Evolutionary conservation across 2,888 invertebrate genomes (phyloP).

Genomic region (Perdita meconis): DNA sequence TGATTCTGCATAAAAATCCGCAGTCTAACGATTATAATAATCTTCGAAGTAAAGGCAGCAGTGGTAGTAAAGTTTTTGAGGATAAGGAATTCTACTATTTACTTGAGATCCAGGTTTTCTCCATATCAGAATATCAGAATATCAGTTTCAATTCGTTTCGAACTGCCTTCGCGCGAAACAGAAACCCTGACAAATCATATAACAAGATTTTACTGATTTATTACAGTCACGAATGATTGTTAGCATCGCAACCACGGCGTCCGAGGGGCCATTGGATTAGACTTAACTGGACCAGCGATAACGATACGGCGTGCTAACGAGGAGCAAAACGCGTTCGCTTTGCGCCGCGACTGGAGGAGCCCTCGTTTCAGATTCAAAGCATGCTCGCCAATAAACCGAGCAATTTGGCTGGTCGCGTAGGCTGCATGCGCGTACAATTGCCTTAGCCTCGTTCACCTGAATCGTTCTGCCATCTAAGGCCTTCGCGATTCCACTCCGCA

Average conservation of each 20-base stretch:
- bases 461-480: slow-evolving; percentile 37
- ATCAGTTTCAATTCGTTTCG: too few species aligned
- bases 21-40: too few species aligned
- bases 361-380: slow-evolving; percentile 62
- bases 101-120: too few species aligned
- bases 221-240: neutral
- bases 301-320: slow-evolving; percentile 27
- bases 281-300: slow-evolving; percentile 3
- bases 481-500: slow-evolving; percentile 31
- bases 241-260: neutral
- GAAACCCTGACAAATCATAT: too few species aligned
- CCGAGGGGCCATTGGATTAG: neutral
- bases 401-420: slow-evolving; percentile 56
- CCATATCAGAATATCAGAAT: too few species aligned
- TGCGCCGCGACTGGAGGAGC: slow-evolving; percentile 22
- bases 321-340: slow-evolving; percentile 28
- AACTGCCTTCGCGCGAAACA: too few species aligned
- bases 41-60: too few species aligned
- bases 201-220: too few species aligned
- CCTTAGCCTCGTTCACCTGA: slow-evolving; percentile 49
- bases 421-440: slow-evolving; percentile 63
- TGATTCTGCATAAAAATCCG: too few species aligned
- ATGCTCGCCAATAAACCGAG: slow-evolving; percentile 62
- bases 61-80: too few species aligned
- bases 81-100: too few species aligned